Evolutionary conservation across 2,113 vertebrate species (phyloP), one percentile per base, ranked within the genome.

Genomic region (Pygoscelis antarcticus): DNA sequence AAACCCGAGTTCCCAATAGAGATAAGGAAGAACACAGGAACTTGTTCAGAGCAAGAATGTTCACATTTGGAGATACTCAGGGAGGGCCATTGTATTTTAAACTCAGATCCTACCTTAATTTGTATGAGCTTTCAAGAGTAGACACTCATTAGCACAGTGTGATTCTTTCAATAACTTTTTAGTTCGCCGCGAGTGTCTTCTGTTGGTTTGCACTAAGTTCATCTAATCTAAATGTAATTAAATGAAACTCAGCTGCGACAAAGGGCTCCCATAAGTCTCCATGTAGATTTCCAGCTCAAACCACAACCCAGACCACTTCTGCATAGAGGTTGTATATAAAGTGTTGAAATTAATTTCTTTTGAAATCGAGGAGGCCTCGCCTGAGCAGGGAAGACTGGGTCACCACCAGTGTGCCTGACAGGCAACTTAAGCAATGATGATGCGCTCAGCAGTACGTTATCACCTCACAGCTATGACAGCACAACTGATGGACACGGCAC

Each of bases 31-130:
- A 90, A 78, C 71, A 86, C 14, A 71, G 42, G 42, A 89, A 81
- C 92, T 93, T 79, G 54, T 77, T 91, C 49, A 86, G 87, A 95
- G 81, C 95, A 96, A 86, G 94, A 94, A 90, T 20, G 27, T 92
- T 97, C 88, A 77, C 0, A 0, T 87, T 91, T 72, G 27, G 47
- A 82, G 11, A 17, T 77, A 36, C 27, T 26, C 14, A 14, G 70
- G 61, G 78, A 90, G 34, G 25, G 44, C 10, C 62, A 44, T 14
- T 82, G 60, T 38, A 42, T 80, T 95, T 93, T 79, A 76, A 70
- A 80, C 21, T 65, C 54, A 91, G 78, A 83, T 86, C 22, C 62
- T 85, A 51, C 29, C 62, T 88, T 62, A 66, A 81, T 93, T 96
- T 95, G 25, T 83, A 81, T 89, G 71, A 89, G 32, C 29, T 94